Evolutionary conservation across 1,140 invertebrate species (phyloP), one percentile per base, ranked within the genome.

Genomic region (Calephelis virginiensis): DNA sequence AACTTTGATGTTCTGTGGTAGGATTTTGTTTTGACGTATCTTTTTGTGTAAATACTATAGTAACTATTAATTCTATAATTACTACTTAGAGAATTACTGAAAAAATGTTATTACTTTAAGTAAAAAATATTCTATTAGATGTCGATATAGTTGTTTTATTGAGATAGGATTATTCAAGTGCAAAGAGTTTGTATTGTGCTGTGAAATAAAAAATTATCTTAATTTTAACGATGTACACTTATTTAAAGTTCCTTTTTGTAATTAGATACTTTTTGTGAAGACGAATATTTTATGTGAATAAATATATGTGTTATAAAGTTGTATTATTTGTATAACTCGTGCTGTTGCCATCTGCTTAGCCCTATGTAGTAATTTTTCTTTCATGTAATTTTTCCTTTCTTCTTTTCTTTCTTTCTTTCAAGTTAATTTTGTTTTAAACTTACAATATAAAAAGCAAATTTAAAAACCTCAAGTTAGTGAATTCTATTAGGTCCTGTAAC

Each of bases 221-320:
- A 47, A 63, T 62, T 70, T 48, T 62, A 66, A 49, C 59, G 43
- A 56, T 59, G 64, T 74, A 59, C 66, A 62, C 64, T 70, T 64
- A 68, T 72, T 76, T 76, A 47, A 69, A 70, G 72, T 76, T 76
- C 66, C 72, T 72, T 73, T 71, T 49, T 72, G 67, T 53, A 68
- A 45, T 68, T 66, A 70, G 61, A 65, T 62, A 73, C 61, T 61
- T 68, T 69, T 63, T 69, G 66, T 71, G 48, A 60, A 40, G 56
- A 70, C 67, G 46, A 67, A 68, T 71, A 64, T 61, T 61, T 66
- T 68, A 69, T 71, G 53, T 70, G 67, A 70, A 66, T 65, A 72
- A 74, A 75, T 72, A 70, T 68, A 70, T 70, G 66, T 59, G 63
- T 65, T 53, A 53, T 53, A 50, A 53, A 53, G 10, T 53, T 53